Evolutionary conservation across 2,888 invertebrate species (phyloP), one percentile per base, ranked within the genome.

Genomic region (Macrostomum cliftonense): DNA sequence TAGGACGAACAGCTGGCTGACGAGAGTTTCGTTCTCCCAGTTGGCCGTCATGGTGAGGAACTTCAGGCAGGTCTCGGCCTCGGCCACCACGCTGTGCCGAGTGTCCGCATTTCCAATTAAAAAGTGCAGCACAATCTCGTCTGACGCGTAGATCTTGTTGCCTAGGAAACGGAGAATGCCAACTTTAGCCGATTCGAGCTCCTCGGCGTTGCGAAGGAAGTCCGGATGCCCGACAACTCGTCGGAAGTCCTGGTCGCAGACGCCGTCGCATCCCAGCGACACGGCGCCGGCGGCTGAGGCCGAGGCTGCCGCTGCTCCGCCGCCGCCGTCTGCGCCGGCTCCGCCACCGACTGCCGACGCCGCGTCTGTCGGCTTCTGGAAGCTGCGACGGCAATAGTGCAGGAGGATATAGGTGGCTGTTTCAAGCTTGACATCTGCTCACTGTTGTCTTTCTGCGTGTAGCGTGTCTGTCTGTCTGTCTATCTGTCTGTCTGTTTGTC

Each of bases 31-130:
- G 11, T 48, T 45, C 21, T 48, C 49, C 49, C 49, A 47, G 21
- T 49, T 42, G 12, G 46, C 39, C 20, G 45, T 40, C 17, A 37
- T 45, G 13, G 36, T 39, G 21, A 46, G n/a, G 19, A 19, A 12
- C 61, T 83, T 84, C 11, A 89, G 70, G 58, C 85, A 83, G 55
- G 79, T 78, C 63, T 87, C 84, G 1, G 86, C 87, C 50, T 81
- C 77, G 63, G 85, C 84, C 47, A 85, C 85, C 42, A 89, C 83
- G 68, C 80, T 63, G 54, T 71, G 68, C 54, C 88, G 75, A 0
- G 86, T 83, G 63, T 89, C 89, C 0, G 88, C 80, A 0, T 85
- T 82, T 1, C 83, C 87, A 7, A 89, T 78, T 11, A 88, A 78
- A 52, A 86, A 73, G 48, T 83, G 80, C 53, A 81, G 71, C 19